Evolutionary conservation across 2,797 vertebrate genomes (phyloP).

Genomic region (Tangara arthus): DNA sequence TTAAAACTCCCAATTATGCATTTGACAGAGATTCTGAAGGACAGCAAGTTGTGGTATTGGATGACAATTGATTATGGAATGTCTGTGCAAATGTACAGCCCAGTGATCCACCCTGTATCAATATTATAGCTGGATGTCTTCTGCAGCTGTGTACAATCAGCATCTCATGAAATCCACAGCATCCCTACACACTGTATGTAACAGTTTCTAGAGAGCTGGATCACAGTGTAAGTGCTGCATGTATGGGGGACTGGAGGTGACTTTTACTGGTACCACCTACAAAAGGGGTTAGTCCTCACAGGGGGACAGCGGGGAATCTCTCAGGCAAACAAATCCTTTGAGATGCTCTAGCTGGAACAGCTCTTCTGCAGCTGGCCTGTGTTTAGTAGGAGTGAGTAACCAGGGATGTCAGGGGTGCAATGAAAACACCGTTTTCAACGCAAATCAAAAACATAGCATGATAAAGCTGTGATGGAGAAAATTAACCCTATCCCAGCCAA

Average conservation of each 20-base stretch:
- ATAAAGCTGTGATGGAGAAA: neutral
- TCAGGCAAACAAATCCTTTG: neutral
- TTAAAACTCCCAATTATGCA: neutral
- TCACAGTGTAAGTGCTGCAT: neutral
- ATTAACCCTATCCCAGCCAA: neutral
- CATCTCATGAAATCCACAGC: neutral
- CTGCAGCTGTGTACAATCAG: neutral
- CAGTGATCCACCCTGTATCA: neutral
- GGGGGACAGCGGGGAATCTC: neutral
- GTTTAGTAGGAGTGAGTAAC: neutral
- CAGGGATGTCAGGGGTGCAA: neutral
- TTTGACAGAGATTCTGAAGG: neutral
- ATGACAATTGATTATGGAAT: neutral
- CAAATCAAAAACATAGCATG: neutral
- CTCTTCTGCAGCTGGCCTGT: neutral
- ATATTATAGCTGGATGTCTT: neutral
- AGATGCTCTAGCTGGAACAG: neutral
- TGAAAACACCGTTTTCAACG: neutral
- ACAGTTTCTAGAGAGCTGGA: neutral
- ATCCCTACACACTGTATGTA: neutral
- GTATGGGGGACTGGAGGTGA: neutral
- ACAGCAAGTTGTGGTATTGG: neutral
- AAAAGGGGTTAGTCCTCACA: neutral
- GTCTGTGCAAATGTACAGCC: neutral
- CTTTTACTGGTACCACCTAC: neutral